Base-by-base conservation (phyloP, 1,140 invertebrate genomes). In the Hyles vespertilio region DNA sequence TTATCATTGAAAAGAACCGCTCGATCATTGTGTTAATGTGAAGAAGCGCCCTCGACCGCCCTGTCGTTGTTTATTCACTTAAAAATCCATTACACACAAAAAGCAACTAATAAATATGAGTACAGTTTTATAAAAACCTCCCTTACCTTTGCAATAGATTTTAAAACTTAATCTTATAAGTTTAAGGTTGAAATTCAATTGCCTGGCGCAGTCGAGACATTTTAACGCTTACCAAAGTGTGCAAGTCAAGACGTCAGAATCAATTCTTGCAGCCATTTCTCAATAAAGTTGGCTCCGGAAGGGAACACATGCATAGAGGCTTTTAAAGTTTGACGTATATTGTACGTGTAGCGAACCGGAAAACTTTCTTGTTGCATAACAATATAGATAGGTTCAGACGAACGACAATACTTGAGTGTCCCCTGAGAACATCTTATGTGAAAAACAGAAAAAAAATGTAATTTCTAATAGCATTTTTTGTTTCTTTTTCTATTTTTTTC, bases 21-120 rank as follows among this genome's bases (percentile, higher is more conserved):
- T 40, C 8, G 36, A 48, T n/a, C n/a, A 5, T n/a, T 10, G 5
- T 11, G 5, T 22, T n/a, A 48, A 48, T 48, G 46, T 2, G 12
- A 44, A 22, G 22, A 44, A 22, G 22, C 33, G 52, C 11, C 43
- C 43, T 54, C 5, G 12, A 52, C 34, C 22, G 8, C 44, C 65
- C 65, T 73, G 62, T 68, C 71, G 65, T 79, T 82, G 72, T 83
- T 86, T 79, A 84, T 83, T 86, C 83, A 86, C 77, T 86, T 86
- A 84, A 84, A 86, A 86, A 86, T 79, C 81, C 83, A 86, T 86
- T 84, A 85, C 78, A 79, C 71, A 67, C 72, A 82, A 82, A 82
- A 82, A 81, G 64, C 75, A 75, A 78, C 75, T 84, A 81, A 86
- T 84, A 84, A 81, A 84, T 77, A 77, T 84, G 69, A 81, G 74